phyloP scores from a whole-genome alignment of 2,113 vertebrate species.

The Percina caprodes region DNA sequence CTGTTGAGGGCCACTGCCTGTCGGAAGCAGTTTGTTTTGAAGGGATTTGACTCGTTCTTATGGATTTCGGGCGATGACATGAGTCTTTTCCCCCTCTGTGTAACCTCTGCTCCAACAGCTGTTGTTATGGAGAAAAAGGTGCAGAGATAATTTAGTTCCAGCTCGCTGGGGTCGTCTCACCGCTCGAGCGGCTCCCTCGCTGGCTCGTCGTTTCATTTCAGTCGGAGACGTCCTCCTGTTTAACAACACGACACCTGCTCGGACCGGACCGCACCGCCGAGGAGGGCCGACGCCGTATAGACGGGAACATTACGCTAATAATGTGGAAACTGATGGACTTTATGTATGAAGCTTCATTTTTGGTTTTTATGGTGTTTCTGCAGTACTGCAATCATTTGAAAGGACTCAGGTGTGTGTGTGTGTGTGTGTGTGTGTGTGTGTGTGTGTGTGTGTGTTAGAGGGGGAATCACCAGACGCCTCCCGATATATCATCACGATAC shows the following conservation, averaged over 20 bases:
- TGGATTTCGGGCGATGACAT: background rate
- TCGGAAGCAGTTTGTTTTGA: no score
- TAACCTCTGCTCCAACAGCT: slow-evolving; percentile 18
- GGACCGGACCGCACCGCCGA: background rate
- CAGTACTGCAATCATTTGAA: slow-evolving; percentile 2
- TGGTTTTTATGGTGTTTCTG: background rate
- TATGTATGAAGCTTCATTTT: background rate
- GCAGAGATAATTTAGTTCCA: slow-evolving; percentile 22
- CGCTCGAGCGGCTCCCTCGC: background rate
- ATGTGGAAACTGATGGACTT: background rate
- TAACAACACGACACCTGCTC: slow-evolving; percentile 18
- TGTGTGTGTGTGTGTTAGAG: slow-evolving; percentile 10
- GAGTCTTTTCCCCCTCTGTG: background rate
- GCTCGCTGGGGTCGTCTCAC: slow-evolving; percentile 21
- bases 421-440: slow-evolving; percentile 3
- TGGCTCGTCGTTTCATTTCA: slow-evolving; percentile 18
- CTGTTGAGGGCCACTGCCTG: no score
- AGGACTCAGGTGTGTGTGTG: background rate
- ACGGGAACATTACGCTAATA: background rate
- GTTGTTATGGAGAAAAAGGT: slow-evolving; percentile 2
- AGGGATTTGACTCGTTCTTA: no score
- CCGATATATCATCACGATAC: no score
- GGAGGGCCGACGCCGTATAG: background rate
- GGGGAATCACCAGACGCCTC: no score
- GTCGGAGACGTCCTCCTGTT: background rate